These are phyloP conservation scores for Psilopsiagon aurifrons DNA, from an alignment of 2,113 vertebrate genomes.

Conservation along the genomic window DNA sequence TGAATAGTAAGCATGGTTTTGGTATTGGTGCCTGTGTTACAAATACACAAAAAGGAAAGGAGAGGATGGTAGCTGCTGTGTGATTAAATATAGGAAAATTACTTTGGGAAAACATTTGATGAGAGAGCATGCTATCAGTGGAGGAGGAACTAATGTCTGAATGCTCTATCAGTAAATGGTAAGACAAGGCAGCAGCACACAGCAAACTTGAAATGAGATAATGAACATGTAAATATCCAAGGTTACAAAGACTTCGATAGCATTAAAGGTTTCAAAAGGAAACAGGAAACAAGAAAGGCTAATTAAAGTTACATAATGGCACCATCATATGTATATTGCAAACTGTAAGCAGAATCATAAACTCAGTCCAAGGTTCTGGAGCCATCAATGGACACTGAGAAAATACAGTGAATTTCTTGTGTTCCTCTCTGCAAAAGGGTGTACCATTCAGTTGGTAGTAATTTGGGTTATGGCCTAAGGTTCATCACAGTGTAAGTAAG, in stretches of 20 bases:
- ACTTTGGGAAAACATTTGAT: slow-evolving; percentile 3
- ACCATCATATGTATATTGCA: not conserved
- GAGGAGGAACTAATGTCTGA: slow-evolving; percentile 11
- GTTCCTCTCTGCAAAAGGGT: not conserved
- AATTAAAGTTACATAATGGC: not conserved
- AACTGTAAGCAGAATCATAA: not conserved
- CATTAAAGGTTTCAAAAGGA: not conserved
- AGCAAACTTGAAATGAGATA: slow-evolving; percentile 6
- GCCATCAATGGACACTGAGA: not conserved
- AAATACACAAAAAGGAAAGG: not conserved
- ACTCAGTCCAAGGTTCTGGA: not conserved
- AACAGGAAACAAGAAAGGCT: not conserved
- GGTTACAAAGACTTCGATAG: not conserved
- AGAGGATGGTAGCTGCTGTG: not conserved
- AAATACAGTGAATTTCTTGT: not conserved
- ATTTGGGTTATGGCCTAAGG: not conserved
- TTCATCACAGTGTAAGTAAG: not conserved
- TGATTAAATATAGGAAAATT: slow-evolving; percentile 15
- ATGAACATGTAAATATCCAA: not conserved
- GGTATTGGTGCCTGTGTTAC: not conserved
- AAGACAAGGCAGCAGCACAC: not conserved
- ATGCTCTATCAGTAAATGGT: not conserved
- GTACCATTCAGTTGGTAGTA: not conserved
- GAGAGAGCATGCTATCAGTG: not conserved
- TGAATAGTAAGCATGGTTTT: slow-evolving; percentile 29